These are phyloP conservation scores for Tapirus indicus DNA, from an alignment of 2,797 vertebrate species.

Conservation along the genomic window DNA sequence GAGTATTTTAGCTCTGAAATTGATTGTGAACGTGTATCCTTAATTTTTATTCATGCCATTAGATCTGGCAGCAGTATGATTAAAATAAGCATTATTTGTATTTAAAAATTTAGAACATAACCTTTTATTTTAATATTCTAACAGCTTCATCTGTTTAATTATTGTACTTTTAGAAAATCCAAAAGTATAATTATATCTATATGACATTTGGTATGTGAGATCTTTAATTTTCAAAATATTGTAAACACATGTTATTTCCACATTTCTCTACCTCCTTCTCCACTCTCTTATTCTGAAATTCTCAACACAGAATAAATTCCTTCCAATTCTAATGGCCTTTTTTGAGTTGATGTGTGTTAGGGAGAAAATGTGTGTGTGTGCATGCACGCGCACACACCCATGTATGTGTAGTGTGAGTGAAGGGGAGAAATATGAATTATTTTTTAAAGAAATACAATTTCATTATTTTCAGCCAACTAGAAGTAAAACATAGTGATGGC, in stretches of 20 bases:
- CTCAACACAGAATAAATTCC: not conserved
- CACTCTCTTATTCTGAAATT: not conserved
- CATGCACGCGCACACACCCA: not conserved
- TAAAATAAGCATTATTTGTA: conserved; percentile 59
- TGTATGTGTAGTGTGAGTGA: not conserved
- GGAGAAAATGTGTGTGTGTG: not conserved
- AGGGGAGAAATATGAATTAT: not conserved
- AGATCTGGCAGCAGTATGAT: not conserved
- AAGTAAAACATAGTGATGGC: not conserved
- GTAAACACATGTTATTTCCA: not conserved
- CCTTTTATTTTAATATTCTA: conserved; percentile 72
- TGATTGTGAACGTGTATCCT: conserved; percentile 32
- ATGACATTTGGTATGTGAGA: conserved; percentile 60
- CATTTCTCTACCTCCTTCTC: conserved; percentile 18
- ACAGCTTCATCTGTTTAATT: conserved; percentile 58
- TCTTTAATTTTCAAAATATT: conserved; percentile 73
- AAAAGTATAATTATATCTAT: conserved; percentile 52
- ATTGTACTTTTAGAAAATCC: conserved; percentile 58
- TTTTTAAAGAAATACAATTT: conserved; percentile 4
- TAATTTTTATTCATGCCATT: conserved; percentile 57
- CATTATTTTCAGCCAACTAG: not conserved
- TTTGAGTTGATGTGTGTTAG: not conserved
- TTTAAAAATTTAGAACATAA: conserved; percentile 61
- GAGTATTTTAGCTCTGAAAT: conserved; percentile 7
- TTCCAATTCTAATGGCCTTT: not conserved